Conservation (phyloP, 2,888 invertebrate species). For the Bombylius discolor region DNA sequence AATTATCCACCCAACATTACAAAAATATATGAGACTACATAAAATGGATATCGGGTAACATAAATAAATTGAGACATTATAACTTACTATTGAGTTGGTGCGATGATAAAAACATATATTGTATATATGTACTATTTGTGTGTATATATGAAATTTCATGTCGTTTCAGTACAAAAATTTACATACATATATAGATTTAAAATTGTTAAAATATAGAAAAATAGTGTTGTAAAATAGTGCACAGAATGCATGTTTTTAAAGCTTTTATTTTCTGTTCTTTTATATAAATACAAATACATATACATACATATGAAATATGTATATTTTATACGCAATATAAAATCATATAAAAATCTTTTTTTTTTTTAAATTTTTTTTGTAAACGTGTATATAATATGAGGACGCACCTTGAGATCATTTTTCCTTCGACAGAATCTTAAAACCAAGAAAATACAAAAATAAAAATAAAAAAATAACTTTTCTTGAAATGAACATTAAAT, state of each 20-base stretch:
- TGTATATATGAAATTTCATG: neutral
- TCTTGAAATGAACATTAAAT: slow-evolving; percentile 7
- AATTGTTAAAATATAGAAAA: no score
- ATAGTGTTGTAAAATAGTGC: no score
- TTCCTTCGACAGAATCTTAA: neutral
- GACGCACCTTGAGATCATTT: neutral
- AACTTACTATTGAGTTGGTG: slow-evolving; percentile 4
- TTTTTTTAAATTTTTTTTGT: neutral
- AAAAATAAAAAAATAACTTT: neutral
- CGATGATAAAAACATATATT: neutral
- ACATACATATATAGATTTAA: no score
- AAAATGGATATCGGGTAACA: slow-evolving; percentile 9
- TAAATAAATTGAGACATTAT: slow-evolving; percentile 11
- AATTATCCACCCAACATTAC: slow-evolving; percentile 9
- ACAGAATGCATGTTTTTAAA: no score
- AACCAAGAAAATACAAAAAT: slow-evolving; percentile 1
- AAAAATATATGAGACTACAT: slow-evolving; percentile 7
- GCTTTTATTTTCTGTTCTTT: no score
- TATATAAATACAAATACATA: no score
- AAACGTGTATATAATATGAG: neutral
- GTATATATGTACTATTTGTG: neutral
- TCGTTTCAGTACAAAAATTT: no score
- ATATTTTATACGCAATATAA: no score
- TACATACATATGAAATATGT: neutral
- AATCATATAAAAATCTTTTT: no score